phyloP scores from a whole-genome alignment of 2,797 vertebrate species.

The Echiichthys vipera region DNA sequence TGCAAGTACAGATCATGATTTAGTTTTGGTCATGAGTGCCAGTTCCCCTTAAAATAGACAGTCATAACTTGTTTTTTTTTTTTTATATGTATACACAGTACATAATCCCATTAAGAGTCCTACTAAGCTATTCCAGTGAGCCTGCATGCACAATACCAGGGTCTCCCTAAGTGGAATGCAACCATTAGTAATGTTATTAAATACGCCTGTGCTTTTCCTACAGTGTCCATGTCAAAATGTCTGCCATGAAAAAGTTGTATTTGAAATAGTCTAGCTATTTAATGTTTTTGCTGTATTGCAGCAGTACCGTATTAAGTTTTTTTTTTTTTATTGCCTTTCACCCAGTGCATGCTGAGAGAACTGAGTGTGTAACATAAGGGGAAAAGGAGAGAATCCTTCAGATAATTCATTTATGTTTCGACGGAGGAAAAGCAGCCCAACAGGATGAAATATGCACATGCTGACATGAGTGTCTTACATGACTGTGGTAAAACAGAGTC shows the following conservation, averaged over 20 bases:
- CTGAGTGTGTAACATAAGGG: background rate
- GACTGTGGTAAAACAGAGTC: slow-evolving; percentile 80
- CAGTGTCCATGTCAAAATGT: too few species aligned
- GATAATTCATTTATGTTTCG: background rate
- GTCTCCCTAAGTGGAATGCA: background rate
- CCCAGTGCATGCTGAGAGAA: background rate
- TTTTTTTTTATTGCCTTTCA: background rate
- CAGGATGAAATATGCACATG: background rate
- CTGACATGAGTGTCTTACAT: slow-evolving; percentile 75
- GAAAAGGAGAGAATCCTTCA: background rate
- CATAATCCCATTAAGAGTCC: too few species aligned
- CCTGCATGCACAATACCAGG: background rate
- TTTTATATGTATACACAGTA: too few species aligned
- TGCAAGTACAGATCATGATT: too few species aligned
- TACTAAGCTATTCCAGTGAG: too few species aligned
- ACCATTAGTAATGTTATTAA: background rate
- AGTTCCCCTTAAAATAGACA: too few species aligned
- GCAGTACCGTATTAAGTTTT: too few species aligned
- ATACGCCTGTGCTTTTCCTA: background rate
- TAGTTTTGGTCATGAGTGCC: too few species aligned
- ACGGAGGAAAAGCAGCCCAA: background rate
- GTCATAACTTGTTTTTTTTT: too few species aligned
- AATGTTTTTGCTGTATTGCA: background rate
- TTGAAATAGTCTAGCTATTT: background rate
- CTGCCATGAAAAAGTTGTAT: background rate